These are phyloP conservation scores for Cerastis rubricosa DNA, from an alignment of 2,888 invertebrate species.

Conservation along the genomic window DNA sequence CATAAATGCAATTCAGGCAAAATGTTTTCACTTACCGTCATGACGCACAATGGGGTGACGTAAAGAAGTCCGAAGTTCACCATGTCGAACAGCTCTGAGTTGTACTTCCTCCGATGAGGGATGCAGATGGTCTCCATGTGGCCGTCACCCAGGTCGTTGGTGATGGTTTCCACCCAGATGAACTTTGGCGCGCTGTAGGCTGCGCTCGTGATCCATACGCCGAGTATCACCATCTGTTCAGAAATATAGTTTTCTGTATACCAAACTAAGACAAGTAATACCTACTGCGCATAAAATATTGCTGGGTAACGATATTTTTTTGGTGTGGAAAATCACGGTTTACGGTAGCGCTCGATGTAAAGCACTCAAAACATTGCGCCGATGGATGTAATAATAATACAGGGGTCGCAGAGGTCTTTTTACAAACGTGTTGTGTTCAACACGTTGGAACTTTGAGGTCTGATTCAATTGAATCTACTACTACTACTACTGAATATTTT, in stretches of 20 bases:
- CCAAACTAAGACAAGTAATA: too few species aligned
- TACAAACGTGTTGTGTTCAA: too few species aligned
- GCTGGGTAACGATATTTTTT: too few species aligned
- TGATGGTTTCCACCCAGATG: slow-evolving; percentile 95
- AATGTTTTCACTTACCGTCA: slow-evolving; percentile 92
- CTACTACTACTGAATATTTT: too few species aligned
- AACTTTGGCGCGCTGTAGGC: slow-evolving; percentile 96
- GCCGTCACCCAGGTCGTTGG: slow-evolving; percentile 91
- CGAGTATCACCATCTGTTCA: slow-evolving; percentile 93
- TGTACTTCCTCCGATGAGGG: slow-evolving; percentile 94
- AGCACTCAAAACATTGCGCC: too few species aligned
- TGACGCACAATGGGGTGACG: slow-evolving; percentile 94
- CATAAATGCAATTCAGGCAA: neutral
- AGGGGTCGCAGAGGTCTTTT: too few species aligned
- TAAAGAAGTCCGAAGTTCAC: slow-evolving; percentile 96
- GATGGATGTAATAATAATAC: too few species aligned
- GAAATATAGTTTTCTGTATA: neutral
- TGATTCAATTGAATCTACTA: too few species aligned
- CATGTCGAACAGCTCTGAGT: slow-evolving; percentile 94
- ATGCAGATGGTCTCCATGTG: slow-evolving; percentile 93
- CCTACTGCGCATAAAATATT: too few species aligned
- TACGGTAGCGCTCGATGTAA: too few species aligned
- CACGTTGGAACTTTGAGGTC: too few species aligned
- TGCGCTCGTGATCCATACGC: slow-evolving; percentile 96
- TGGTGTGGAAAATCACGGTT: too few species aligned